Evolutionary conservation across 2,888 invertebrate genomes (phyloP).

Genomic region (Apomyelois bistriatella): DNA sequence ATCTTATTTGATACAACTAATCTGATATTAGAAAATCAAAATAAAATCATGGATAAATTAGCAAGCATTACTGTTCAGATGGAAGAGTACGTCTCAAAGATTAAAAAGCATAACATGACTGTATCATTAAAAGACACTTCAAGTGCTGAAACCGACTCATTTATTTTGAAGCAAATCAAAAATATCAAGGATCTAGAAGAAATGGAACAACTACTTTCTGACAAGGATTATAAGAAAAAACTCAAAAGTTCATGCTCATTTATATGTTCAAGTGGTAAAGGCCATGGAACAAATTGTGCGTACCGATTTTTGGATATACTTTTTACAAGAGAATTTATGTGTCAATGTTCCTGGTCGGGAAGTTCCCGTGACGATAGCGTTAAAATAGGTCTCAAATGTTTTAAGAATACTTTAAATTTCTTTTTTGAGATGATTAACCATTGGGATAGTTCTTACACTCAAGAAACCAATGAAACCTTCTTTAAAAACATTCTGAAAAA

Average conservation of each 20-base stretch:
- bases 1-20: not conserved
- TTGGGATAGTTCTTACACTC: not conserved
- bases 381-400: constrained; percentile 7
- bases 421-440: constrained; percentile 2
- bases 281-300: not conserved
- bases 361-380: not conserved
- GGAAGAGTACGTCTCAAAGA: not conserved
- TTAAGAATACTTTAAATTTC: not conserved
- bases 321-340: not conserved
- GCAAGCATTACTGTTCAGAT: not conserved
- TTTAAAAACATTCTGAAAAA: not conserved
- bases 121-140: not conserved
- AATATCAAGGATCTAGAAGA: not conserved
- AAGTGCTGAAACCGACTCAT: not conserved
- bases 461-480: not conserved
- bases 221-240: not conserved
- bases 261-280: not conserved
- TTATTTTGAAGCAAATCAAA: not conserved
- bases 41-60: not conserved
- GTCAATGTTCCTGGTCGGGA: constrained; percentile 6
- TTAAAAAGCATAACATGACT: no score
- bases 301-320: not conserved
- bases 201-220: not conserved
- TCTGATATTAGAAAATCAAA: not conserved
- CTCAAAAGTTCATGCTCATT: not conserved